A percentile compares a stretch with the other conserved stretches of the same genome.
These are phyloP conservation scores for Antennarius striatus DNA, from an alignment of 2,113 vertebrate genomes.

Conservation along the genomic window DNA sequence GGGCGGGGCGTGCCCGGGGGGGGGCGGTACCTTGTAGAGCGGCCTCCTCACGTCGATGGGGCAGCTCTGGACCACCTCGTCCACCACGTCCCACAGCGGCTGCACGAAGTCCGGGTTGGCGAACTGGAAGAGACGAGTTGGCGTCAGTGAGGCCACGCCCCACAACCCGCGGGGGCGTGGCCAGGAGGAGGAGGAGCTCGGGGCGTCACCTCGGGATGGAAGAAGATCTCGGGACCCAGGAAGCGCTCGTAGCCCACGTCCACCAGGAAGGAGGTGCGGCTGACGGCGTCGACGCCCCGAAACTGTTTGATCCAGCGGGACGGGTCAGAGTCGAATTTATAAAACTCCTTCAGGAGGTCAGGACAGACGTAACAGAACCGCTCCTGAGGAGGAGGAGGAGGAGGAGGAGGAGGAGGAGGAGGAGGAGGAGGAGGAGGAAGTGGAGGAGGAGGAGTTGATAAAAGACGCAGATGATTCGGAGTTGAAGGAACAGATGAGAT, in stretches of 20 bases:
- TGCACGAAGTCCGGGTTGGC: constrained; percentile 62
- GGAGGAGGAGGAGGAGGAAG: background rate
- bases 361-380: constrained; percentile 93
- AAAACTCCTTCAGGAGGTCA: constrained; percentile 93
- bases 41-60: constrained; percentile 57
- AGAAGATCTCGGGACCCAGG: constrained; percentile 92
- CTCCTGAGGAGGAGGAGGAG: constrained; percentile 73
- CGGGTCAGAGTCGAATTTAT: constrained; percentile 90
- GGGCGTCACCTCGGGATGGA: constrained; percentile 86
- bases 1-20: background rate
- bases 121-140: constrained; percentile 32
- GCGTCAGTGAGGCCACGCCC: too few species aligned
- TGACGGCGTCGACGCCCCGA: constrained; percentile 87
- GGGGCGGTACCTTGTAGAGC: constrained; percentile 45
- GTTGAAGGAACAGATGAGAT: background rate
- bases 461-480: background rate
- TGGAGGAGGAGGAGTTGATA: background rate
- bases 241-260: constrained; percentile 93
- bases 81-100: constrained; percentile 53
- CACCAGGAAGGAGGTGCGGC: constrained; percentile 88
- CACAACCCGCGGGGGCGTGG: too few species aligned
- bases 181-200: too few species aligned
- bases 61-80: constrained; percentile 62
- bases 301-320: constrained; percentile 92
- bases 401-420: background rate